Percentiles rank a stretch among this genome's conserved stretches.
phyloP scores from a whole-genome alignment of 2,113 vertebrate genomes.

The Corydoras sp. region DNA sequence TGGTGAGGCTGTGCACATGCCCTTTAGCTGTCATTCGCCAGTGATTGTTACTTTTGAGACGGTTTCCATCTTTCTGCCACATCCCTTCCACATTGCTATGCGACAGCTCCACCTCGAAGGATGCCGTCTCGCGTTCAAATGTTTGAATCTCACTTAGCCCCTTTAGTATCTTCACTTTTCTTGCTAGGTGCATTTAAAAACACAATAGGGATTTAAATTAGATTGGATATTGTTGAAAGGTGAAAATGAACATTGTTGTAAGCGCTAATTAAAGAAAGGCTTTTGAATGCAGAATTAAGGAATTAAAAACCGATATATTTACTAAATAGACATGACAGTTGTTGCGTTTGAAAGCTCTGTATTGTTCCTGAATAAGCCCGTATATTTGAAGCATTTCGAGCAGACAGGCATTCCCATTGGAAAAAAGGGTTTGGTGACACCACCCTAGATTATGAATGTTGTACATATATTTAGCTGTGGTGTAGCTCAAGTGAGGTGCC shows the following conservation, averaged over 20 bases:
- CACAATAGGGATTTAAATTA: neutral
- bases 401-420: conserved; percentile 39
- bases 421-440: conserved; percentile 65
- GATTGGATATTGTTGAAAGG: too few species aligned
- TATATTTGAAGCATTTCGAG: conserved; percentile 42
- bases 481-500: conserved; percentile 66
- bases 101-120: conserved; percentile 85
- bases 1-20: conserved; percentile 73
- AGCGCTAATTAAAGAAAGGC: too few species aligned
- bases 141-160: conserved; percentile 73
- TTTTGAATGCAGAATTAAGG: too few species aligned
- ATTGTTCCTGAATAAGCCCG: too few species aligned
- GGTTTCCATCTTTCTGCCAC: conserved; percentile 79
- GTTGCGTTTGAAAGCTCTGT: too few species aligned
- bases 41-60: conserved; percentile 71
- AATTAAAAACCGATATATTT: too few species aligned
- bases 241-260: too few species aligned
- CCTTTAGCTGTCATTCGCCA: conserved; percentile 73
- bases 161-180: conserved; percentile 71
- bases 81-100: conserved; percentile 74
- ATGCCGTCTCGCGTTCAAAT: conserved; percentile 76
- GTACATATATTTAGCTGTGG: conserved; percentile 72
- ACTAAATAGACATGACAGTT: too few species aligned
- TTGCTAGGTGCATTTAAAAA: conserved; percentile 59
- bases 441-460: conserved; percentile 68